Evolutionary conservation across 2,113 vertebrate genomes (phyloP).

Genomic region (zebrafish (Danio rerio)): GRCz12tu NC_133186.1:19912501-19913000

Average conservation of each 20-base stretch:
- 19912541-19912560: too few relatives aligned
- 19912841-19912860: constrained; percentile 50
- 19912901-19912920: constrained; percentile 95
- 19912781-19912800: constrained; percentile 71
- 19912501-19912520: too few relatives aligned
- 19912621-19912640: too few relatives aligned
- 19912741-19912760: constrained; percentile 88
- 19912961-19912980: constrained; percentile 72
- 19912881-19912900: constrained; percentile 87
- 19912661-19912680: too few relatives aligned
- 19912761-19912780: constrained; percentile 76
- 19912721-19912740: too few relatives aligned
- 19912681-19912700: too few relatives aligned
- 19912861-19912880: constrained; percentile 70
- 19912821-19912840: constrained; percentile 38
- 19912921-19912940: constrained; percentile 97
- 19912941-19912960: constrained; percentile 83
- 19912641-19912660: too few relatives aligned
- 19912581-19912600: too few relatives aligned
- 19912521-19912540: too few relatives aligned
- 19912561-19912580: too few relatives aligned
- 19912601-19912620: too few relatives aligned
- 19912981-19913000: constrained; percentile 64
- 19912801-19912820: constrained; percentile 53
- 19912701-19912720: too few relatives aligned